Evolutionary conservation across 2,888 invertebrate species (phyloP), one percentile per base, ranked within the genome.

Genomic region (Caenorhabditis macrosperma): DNA sequence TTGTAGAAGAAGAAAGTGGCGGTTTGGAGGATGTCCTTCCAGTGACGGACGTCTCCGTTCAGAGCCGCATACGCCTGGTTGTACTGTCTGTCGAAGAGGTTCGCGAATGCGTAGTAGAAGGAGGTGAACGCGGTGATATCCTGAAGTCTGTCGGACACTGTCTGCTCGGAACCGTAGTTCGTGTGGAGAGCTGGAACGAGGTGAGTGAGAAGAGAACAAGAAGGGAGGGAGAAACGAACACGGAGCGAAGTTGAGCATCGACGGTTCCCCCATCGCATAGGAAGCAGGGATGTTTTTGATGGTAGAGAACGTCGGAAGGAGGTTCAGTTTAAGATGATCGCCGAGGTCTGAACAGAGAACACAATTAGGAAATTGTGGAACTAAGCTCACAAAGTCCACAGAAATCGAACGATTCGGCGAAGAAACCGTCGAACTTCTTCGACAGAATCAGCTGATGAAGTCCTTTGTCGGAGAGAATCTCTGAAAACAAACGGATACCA

Each of bases 51-150:
- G 6, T 74, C 52, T 57, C 66, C 74, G 41, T 66, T 44, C 12
- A 74, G 41, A 41, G 59, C 22, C 1, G 48, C 38, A 28, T 74
- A 44, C 6, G 74, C 74, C 10, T 52, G 66, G 15, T 38, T 41
- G 52, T 74, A 74, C 30, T 74, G 74, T 26, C 60, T 24, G 15
- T 74, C 64, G 26, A 38, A 64, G 12, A 74, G 50, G 10, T 59
- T 74, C 30, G 57, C 28, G 38, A 74, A 72, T 20, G 71, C 71
- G 52, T 72, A 63, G 41, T 72, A 61, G 59, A 66, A 74, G 4
- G 59, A 59, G 38, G 57, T 74, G 50, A 66, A 66, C 17, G 64
- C 59, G 17, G 44, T 50, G 15, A 74, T 57, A 17, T 74, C 66
- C 41, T 74, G 57, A 4, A 66, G 5, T n/a, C 74, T 55, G 24